Evolutionary conservation across 2,113 vertebrate genomes (phyloP), one percentile per base, ranked within the genome.

Genomic region (Psammodynastes pulverulentus): DNA sequence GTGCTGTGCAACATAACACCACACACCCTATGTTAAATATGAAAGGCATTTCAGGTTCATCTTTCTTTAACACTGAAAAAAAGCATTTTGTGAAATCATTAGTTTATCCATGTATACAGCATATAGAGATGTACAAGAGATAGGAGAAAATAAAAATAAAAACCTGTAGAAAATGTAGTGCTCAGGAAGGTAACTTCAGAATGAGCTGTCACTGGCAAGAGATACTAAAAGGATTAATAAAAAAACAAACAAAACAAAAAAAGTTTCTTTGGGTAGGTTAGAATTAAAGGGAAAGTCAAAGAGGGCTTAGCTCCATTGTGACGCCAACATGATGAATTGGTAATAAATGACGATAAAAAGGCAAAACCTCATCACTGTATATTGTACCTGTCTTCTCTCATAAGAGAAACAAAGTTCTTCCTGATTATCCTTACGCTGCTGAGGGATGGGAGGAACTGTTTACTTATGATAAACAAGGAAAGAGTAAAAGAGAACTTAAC

Each of bases 1-100:
- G 89, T 96, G 93, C 93, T 91, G 0, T 95, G 95, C 58, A 96
- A 93, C 95, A 93, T 95, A 94, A 92, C 93, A 94, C 93, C 95
- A 95, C 90, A 95, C 95, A 94, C 93, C 93, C 94, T 94, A 96
- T 94, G 96, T 93, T 90, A 93, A 84, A 90, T n/a, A 86, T 90
- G 95, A 93, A 94, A 95, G 94, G 95, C 17, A 52, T 3, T 48
- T 49, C 46, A 43, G 84, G 5, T n/a, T 90, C 10, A 19, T 34
- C 15, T 67, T 87, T 51, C 45, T 90, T 5, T 43, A 23, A 29
- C 24, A 39, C 1, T 39, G 9, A 49, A 29, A 90, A 51, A 17
- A 26, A 43, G 4, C 6, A 39, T 91, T 56, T 48, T 15, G 13
- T 29, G 39, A 79, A 79, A 39, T 79, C 15, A 19, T 79, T 19